phyloP scores from a whole-genome alignment of 2,113 vertebrate species.

The Corvus cornix region DNA sequence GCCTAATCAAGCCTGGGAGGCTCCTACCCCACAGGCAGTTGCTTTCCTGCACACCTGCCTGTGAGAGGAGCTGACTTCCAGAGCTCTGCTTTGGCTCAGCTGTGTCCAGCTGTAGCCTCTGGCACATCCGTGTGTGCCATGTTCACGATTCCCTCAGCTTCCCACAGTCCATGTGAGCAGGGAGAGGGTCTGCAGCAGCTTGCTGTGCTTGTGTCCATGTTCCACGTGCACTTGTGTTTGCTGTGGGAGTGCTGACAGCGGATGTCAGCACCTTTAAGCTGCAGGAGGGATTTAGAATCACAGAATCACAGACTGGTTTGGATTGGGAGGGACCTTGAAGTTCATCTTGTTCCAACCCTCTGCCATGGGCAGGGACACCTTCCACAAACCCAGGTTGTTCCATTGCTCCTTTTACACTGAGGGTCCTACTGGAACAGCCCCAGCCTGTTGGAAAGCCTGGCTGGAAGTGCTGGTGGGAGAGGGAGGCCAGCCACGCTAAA shows the following conservation, averaged over 20 bases:
- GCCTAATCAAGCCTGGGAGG: not conserved
- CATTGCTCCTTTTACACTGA: not conserved
- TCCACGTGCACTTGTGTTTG: fast-evolving
- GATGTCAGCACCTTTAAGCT: not conserved
- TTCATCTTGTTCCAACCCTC: not conserved
- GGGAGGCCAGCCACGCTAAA: not conserved
- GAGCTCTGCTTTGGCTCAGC: not conserved
- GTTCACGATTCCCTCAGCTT: not conserved
- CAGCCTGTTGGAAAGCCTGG: not conserved
- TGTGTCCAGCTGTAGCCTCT: not conserved
- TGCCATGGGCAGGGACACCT: not conserved
- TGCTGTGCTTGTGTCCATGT: fast-evolving
- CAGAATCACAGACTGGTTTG: not conserved
- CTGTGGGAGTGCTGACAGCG: fast-evolving
- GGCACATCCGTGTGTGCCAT: fast-evolving
- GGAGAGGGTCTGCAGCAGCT: not conserved
- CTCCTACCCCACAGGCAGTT: not conserved
- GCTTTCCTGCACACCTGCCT: not conserved
- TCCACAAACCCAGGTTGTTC: not conserved
- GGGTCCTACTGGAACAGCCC: too few species aligned
- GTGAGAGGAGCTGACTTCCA: not conserved
- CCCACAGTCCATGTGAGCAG: not conserved
- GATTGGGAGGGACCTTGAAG: not conserved
- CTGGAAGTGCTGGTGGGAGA: not conserved
- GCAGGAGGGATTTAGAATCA: not conserved